Base-by-base conservation (phyloP, 2,888 invertebrate genomes). In the Epinotia ramella region DNA sequence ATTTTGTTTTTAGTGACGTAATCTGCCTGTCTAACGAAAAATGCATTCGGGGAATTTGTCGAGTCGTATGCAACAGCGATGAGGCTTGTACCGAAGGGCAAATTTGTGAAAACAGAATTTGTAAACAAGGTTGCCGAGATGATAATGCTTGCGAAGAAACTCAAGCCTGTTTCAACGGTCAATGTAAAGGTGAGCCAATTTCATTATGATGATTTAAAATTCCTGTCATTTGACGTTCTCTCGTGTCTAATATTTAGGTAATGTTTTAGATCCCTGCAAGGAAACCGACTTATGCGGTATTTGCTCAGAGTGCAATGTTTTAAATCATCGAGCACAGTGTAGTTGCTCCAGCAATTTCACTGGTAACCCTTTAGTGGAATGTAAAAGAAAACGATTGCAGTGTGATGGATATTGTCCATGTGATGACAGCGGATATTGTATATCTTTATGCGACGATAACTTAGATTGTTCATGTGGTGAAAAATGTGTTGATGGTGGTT, bases 101-200 rank as follows among this genome's bases (percentile, higher is more conserved):
- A 89, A 98, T 98, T 82, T 98, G 98, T 84, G 97, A 97, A 88
- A 97, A 97, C 83, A 95, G 98, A 82, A 95, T 98, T 79, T 98
- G 98, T 87, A 96, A 97, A 85, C 96, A 96, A 83, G 98, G 98
- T 64, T 98, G 98, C 86, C 96, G 98, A 77, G 97, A 96, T 84
- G 98, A 98, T 86, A 96, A 96, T 63, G 96, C 96, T 16, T 98
- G 98, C 86, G 95, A 96, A 11, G 95, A 92, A 77, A 95, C 96
- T 77, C 96, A 97, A 88, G 96, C 98, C 16, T 98, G 98, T 87
- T 94, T 98, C 62, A 96, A 96, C 84, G 97, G 97, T 82, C 96
- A 97, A 87, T 98, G 98, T 85, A 96, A 95, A 95, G 96, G 97
- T 96, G 94, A 81, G 62, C 59, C 33, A 66, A 67, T 53, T 67